These are phyloP conservation scores for Orgyia antiqua DNA, from an alignment of 2,888 invertebrate genomes.

Conservation along the genomic window DNA sequence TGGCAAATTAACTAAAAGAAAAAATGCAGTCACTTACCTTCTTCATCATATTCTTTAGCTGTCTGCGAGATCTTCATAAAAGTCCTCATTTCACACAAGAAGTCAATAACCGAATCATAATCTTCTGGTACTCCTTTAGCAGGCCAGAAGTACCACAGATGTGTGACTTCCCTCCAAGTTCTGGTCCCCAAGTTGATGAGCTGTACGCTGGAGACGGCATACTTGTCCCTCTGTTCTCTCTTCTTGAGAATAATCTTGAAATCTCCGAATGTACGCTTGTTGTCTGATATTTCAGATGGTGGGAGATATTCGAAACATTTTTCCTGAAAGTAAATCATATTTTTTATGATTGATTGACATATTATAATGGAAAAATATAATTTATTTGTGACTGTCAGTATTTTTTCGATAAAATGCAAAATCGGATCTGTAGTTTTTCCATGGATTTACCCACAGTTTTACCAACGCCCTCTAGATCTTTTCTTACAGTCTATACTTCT, in stretches of 20 bases:
- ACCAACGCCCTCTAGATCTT: too few species aligned
- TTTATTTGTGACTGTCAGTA: too few species aligned
- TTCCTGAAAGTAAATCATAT: slow-evolving; percentile 81
- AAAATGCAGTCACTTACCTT: slow-evolving; percentile 57
- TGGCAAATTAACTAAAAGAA: too few species aligned
- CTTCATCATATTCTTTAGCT: slow-evolving; percentile 73
- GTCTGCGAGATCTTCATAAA: slow-evolving; percentile 71
- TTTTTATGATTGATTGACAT: too few species aligned
- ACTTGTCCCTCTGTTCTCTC: slow-evolving; percentile 93
- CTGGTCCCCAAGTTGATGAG: slow-evolving; percentile 89
- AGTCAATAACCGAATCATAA: slow-evolving; percentile 89
- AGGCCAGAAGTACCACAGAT: slow-evolving; percentile 97
- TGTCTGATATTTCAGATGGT: slow-evolving; percentile 93
- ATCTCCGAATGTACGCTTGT: slow-evolving; percentile 91
- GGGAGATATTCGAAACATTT: slow-evolving; percentile 95
- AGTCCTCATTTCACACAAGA: slow-evolving; percentile 89
- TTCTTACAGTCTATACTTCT: too few species aligned
- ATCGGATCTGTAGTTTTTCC: too few species aligned
- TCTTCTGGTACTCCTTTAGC: slow-evolving; percentile 91
- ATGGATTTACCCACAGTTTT: too few species aligned
- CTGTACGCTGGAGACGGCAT: slow-evolving; percentile 91
- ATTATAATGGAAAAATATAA: too few species aligned
- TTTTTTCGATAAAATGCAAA: too few species aligned
- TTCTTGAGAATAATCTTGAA: slow-evolving; percentile 92
- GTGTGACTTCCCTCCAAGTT: slow-evolving; percentile 91